These are phyloP conservation scores for Oceanites oceanicus DNA, from an alignment of 2,113 vertebrate genomes.

Conservation along the genomic window DNA sequence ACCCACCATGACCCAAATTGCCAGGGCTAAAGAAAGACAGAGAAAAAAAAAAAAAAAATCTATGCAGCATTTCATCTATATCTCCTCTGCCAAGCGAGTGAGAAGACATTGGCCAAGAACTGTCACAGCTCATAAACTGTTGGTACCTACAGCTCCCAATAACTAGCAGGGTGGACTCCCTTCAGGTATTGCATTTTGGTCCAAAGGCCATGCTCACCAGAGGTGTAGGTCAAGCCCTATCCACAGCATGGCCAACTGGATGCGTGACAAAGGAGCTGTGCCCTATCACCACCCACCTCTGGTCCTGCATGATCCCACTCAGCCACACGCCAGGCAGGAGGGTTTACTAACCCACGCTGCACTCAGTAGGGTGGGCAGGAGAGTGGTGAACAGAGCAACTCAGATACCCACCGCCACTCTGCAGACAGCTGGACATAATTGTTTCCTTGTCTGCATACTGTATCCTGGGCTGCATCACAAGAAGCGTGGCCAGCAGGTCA, in stretches of 20 bases:
- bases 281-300: accelerated
- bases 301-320: background rate
- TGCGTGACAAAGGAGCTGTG: background rate
- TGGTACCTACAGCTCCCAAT: background rate
- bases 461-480: too few relatives aligned
- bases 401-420: background rate
- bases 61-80: background rate
- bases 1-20: background rate
- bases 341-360: background rate
- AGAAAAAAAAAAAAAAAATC: background rate
- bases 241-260: background rate
- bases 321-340: background rate
- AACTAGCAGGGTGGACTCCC: background rate
- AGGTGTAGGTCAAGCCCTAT: background rate
- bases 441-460: too few relatives aligned
- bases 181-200: background rate
- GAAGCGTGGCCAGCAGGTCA: too few relatives aligned
- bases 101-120: background rate
- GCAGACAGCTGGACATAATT: background rate
- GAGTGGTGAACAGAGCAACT: background rate
- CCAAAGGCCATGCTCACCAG: background rate
- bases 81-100: background rate
- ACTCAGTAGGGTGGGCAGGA: background rate
- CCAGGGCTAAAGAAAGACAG: background rate
- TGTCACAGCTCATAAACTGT: background rate